Evolutionary conservation across 2,888 invertebrate species (phyloP), one percentile per base, ranked within the genome.

Genomic region (Diarsia brunnea): DNA sequence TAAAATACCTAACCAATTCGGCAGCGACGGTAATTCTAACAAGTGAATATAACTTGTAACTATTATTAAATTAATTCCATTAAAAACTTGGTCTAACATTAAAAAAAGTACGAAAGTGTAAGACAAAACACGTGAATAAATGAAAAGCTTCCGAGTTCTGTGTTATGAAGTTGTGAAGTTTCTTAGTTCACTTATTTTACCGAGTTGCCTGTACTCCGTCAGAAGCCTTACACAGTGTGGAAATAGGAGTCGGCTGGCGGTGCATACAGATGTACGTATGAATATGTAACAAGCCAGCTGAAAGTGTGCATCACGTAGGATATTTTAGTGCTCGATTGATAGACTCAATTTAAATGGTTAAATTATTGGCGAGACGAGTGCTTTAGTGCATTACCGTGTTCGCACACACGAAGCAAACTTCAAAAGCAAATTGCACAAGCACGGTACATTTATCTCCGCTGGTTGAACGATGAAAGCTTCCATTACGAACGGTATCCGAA

Each of bases 401-500:
- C 90, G 89, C 89, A 90, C 88, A 84, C 85, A 87, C 80, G 88
- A 85, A 83, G 91, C 89, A 91, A 93, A 95, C 93, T 95, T 95
- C 93, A 94, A 94, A 95, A 93, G 94, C 93, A 92, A 93, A 94
- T 93, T 93, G 93, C 93, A 93, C 91, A 92, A 93, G 92, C 91
- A 91, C 90, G 89, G 89, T 90, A 92, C 92, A 94, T 95, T 94
- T 94, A 94, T 95, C 94, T 94, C 87, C 86, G 89, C 88, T 90
- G 89, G 89, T 88, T 89, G 90, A 90, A 91, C 92, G 94, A 92
- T 94, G 94, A 95, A 95, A 94, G 94, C 93, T 89, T 94, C 94
- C 94, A 95, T 95, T 95, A 95, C 90, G 88, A 89, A 84, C 86
- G 85, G 88, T 87, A 90, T 88, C 87, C 90, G 91, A 95, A 95